Conservation (phyloP, 2,113 vertebrate genomes). For the Macquaria australasica region DNA sequence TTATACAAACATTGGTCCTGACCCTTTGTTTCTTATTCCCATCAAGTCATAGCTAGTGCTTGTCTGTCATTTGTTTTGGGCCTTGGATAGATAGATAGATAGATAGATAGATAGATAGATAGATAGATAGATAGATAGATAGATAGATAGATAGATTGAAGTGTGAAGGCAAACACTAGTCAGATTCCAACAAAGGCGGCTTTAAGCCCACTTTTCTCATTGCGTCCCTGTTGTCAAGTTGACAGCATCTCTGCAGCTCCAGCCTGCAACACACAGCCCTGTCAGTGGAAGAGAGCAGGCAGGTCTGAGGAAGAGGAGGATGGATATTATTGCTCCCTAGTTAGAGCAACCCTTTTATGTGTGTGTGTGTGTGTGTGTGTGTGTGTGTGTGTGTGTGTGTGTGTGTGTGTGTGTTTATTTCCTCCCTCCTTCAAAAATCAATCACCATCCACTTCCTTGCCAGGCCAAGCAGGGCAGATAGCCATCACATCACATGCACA, state of each 20-base stretch:
- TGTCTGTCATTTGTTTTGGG: no score
- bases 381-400: not conserved
- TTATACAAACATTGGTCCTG: no score
- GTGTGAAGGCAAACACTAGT: not conserved
- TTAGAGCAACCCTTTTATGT: slow-evolving; percentile 10
- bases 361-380: not conserved
- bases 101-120: not conserved
- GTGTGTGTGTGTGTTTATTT: not conserved
- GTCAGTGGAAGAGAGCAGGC: slow-evolving; percentile 26
- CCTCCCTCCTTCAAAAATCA: slow-evolving; percentile 26
- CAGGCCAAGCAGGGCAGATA: slow-evolving; percentile 3
- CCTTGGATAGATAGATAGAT: not conserved
- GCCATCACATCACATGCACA: slow-evolving; percentile 12
- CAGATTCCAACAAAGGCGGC: not conserved
- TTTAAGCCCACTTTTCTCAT: slow-evolving; percentile 11
- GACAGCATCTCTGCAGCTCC: slow-evolving; percentile 47
- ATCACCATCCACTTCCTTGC: slow-evolving; percentile 31
- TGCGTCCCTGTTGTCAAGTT: slow-evolving; percentile 36
- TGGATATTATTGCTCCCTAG: slow-evolving; percentile 38
- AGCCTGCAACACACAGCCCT: slow-evolving; percentile 37
- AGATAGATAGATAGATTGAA: not conserved
- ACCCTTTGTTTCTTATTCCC: no score
- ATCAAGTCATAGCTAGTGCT: no score
- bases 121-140: not conserved
- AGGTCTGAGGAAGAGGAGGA: slow-evolving; percentile 43